phyloP scores from a whole-genome alignment of 2,888 invertebrate species.

The Melipona beecheii region DNA sequence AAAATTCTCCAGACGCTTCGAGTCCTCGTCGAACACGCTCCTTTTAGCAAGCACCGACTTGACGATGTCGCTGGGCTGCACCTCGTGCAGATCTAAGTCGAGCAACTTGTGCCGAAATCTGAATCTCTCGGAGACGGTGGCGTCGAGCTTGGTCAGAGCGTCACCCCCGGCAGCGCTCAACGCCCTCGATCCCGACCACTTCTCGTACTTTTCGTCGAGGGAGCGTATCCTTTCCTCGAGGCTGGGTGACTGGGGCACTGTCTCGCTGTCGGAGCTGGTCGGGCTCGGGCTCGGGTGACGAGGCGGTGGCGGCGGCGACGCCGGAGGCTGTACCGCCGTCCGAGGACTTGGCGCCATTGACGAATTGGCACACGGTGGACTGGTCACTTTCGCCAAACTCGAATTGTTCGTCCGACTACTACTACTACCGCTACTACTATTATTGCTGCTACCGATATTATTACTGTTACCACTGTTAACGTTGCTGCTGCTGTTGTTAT shows the following conservation, averaged over 20 bases:
- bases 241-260: conserved; percentile 87
- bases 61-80: conserved; percentile 97
- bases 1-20: conserved; percentile 95
- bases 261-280: conserved; percentile 89
- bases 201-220: conserved; percentile 96
- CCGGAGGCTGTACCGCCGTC: conserved; percentile 87
- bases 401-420: conserved; percentile 67
- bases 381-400: conserved; percentile 80
- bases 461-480: conserved; percentile 67
- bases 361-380: conserved; percentile 81
- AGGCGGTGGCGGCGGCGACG: conserved; percentile 86
- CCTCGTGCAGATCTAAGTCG: conserved; percentile 91
- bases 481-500: background rate
- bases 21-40: conserved; percentile 98
- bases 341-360: conserved; percentile 85
- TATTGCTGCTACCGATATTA: conserved; percentile 74
- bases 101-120: conserved; percentile 90
- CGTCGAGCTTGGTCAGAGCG: conserved; percentile 85
- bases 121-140: conserved; percentile 85
- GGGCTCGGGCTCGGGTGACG: conserved; percentile 91
- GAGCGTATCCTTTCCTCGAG: conserved; percentile 96
- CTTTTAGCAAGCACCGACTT: conserved; percentile 95
- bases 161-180: conserved; percentile 86
- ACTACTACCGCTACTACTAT: conserved; percentile 62
- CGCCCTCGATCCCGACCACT: conserved; percentile 91